phyloP scores from a whole-genome alignment of 2,797 vertebrate species.

The Brachymystax lenok region DNA sequence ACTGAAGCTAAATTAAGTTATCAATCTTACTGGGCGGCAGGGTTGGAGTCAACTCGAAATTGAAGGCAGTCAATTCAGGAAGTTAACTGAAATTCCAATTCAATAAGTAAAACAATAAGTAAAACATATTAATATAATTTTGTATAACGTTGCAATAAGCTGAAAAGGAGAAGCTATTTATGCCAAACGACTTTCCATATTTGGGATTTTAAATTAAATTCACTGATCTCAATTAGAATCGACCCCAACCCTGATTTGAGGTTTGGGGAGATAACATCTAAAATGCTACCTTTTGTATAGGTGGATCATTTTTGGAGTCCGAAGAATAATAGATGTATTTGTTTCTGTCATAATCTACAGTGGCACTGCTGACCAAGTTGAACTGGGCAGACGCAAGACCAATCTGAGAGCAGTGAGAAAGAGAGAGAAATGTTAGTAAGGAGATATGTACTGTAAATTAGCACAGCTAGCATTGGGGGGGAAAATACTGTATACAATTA shows the following conservation, averaged over 20 bases:
- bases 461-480: too few relatives aligned
- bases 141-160: not conserved
- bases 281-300: constrained; percentile 51
- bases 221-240: too few relatives aligned
- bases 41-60: not conserved
- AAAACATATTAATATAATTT: not conserved
- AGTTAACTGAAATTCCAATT: too few relatives aligned
- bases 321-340: constrained; percentile 68
- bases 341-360: constrained; percentile 69
- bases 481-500: too few relatives aligned
- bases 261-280: too few relatives aligned
- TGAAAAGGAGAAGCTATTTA: not conserved
- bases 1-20: not conserved
- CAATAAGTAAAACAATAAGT: not conserved
- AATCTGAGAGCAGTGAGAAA: constrained; percentile 61
- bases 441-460: not conserved
- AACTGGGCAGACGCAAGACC: constrained; percentile 62
- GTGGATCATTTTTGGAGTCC: constrained; percentile 49
- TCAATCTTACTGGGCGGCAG: not conserved
- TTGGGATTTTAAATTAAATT: too few relatives aligned
- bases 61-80: too few relatives aligned
- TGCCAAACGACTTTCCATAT: too few relatives aligned
- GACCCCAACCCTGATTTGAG: too few relatives aligned
- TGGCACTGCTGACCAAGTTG: constrained; percentile 73
- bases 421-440: not conserved